phyloP scores from a whole-genome alignment of 1,140 invertebrate species.

The Mizuhopecten yessoensis region DNA sequence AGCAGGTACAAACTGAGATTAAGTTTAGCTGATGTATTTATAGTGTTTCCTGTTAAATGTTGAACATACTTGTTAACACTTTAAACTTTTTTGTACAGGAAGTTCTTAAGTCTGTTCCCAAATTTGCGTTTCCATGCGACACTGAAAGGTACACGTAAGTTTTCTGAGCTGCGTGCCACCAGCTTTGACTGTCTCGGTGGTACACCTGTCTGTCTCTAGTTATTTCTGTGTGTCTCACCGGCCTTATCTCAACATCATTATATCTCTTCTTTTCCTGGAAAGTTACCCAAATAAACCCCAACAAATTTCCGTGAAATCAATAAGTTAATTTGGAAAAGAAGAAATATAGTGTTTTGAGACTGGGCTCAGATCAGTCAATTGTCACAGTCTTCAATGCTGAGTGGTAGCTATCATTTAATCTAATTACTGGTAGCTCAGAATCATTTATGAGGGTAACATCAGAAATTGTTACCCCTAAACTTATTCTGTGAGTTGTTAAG shows the following conservation, averaged over 20 bases:
- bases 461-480: too few species aligned
- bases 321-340: too few species aligned
- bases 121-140: slow-evolving; percentile 78
- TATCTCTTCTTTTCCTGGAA: too few species aligned
- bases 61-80: not conserved
- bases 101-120: slow-evolving; percentile 73
- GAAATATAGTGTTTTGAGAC: not conserved
- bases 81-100: slow-evolving; percentile 69
- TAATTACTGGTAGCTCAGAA: too few species aligned
- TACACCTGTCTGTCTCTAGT: not conserved
- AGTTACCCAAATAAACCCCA: too few species aligned
- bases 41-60: not conserved
- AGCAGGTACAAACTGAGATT: not conserved
- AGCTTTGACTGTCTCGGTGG: not conserved
- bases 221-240: not conserved
- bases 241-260: not conserved
- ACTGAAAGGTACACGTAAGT: slow-evolving; percentile 77
- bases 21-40: too few species aligned
- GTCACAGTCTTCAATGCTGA: slow-evolving; percentile 3
- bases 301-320: too few species aligned
- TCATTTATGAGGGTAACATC: too few species aligned
- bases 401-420: too few species aligned
- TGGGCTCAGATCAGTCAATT: not conserved
- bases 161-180: slow-evolving; percentile 49
- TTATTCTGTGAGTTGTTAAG: too few species aligned